Evolutionary conservation across 1,140 invertebrate species (phyloP), one percentile per base, ranked within the genome.

Genomic region (Proctacanthus coquilletti): DNA sequence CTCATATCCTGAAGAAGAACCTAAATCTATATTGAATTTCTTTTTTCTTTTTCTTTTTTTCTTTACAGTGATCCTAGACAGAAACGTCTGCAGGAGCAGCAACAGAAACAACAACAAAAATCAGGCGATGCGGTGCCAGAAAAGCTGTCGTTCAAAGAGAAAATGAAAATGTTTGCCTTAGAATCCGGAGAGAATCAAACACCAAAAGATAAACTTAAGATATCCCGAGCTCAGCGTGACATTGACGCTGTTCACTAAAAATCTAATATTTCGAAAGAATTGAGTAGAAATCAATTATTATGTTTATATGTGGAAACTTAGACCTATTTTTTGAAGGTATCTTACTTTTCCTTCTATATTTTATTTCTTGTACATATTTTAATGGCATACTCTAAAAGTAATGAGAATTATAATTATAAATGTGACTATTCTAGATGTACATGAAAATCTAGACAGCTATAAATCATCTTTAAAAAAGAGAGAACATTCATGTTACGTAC

Each of bases 111-210:
- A 41, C 70, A 73, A 46, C 69, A 62, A 68, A 74, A 63, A 56
- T 65, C 51, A 39, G 61, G 68, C 38, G 66, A 71, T 39, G 74
- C 80, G 5, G 76, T 86, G 36, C 87, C 87, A 1, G 87, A 92
- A 55, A 89, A 91, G 51, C 64, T 94, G 8, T 84, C 80, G 36
- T 93, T 94, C 56, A 86, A 88, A 57, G 88, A 93, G 56, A 94
- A 94, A 63, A 93, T 94, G 86, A 89, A 91, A 61, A 91, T 93
- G 85, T 94, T 94, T 66, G 88, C 87, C 10, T 78, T 88, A 65
- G 86, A 91, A 63, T 84, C 84, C 1, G 86, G 86, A 18, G 85
- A 92, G 60, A 70, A 76, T 48, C 74, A 78, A 44, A 86, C 85
- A 10, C 85, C 85, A 29, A 80, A 84, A 60, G 85, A 91, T 53